Evolutionary conservation across 2,113 vertebrate species (phyloP).

Genomic region (Lanius ludovicianus): DNA sequence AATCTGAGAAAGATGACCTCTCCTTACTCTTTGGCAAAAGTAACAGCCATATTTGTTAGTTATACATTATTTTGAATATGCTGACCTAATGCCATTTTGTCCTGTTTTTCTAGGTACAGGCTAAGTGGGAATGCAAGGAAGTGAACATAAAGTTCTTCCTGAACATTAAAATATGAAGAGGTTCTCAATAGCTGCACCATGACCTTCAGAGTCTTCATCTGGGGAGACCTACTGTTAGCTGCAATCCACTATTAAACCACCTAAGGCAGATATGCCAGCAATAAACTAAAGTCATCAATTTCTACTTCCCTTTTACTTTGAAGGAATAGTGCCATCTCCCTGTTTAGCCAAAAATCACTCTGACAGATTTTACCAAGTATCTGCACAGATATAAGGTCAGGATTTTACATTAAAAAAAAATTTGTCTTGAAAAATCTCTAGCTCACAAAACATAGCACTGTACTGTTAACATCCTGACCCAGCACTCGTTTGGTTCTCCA

Average conservation of each 20-base stretch:
- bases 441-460: neutral
- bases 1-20: neutral
- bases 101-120: neutral
- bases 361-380: neutral
- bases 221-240: neutral
- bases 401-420: neutral
- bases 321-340: neutral
- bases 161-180: neutral
- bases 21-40: neutral
- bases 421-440: neutral
- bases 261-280: neutral
- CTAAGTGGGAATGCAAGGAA: neutral
- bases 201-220: neutral
- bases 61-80: neutral
- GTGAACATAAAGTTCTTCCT: neutral
- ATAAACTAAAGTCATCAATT: neutral
- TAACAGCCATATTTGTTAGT: neutral
- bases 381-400: neutral
- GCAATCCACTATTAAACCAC: neutral
- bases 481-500: neutral
- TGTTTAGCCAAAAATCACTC: neutral
- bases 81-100: neutral
- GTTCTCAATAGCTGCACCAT: neutral
- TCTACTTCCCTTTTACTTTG: neutral
- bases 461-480: neutral